A percentile compares a stretch with the other conserved stretches of the same genome.
Conservation (phyloP, 2,797 vertebrate species). For the Pelodytes ibericus region DNA sequence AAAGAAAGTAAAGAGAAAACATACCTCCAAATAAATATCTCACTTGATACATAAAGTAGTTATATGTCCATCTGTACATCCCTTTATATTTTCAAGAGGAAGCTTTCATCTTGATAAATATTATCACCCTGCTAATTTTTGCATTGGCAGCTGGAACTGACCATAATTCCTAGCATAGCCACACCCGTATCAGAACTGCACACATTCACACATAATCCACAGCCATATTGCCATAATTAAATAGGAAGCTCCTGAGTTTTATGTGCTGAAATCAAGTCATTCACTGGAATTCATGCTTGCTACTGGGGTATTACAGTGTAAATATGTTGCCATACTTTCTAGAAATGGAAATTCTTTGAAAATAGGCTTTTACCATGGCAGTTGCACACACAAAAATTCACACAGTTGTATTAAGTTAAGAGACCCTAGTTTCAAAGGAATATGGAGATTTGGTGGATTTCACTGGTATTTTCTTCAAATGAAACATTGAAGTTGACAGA, state of each 20-base stretch:
- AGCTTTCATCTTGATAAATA: background rate
- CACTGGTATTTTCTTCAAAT: background rate
- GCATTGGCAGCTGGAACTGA: conserved; percentile 21
- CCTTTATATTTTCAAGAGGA: background rate
- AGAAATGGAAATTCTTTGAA: conserved; percentile 26
- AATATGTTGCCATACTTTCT: conserved; percentile 19
- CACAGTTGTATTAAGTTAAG: conserved; percentile 8
- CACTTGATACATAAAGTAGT: too few species aligned
- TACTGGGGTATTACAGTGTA: conserved; percentile 3
- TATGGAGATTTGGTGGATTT: background rate
- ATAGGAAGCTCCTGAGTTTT: conserved; percentile 21
- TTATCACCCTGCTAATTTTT: conserved; percentile 15
- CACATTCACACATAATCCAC: conserved; percentile 25
- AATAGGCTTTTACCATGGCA: conserved; percentile 19
- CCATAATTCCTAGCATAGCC: conserved; percentile 15
- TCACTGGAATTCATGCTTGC: conserved; percentile 22
- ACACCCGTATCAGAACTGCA: background rate
- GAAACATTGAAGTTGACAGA: too few species aligned
- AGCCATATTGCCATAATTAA: conserved; percentile 35
- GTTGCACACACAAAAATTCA: conserved; percentile 21
- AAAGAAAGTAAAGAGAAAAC: too few species aligned
- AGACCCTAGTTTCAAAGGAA: background rate
- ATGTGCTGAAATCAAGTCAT: conserved; percentile 21
- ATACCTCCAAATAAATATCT: too few species aligned
- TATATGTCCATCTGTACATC: too few species aligned